Evolutionary conservation across 2,797 vertebrate species (phyloP), one percentile per base, ranked within the genome.

Genomic region (Cygnus olor): DNA sequence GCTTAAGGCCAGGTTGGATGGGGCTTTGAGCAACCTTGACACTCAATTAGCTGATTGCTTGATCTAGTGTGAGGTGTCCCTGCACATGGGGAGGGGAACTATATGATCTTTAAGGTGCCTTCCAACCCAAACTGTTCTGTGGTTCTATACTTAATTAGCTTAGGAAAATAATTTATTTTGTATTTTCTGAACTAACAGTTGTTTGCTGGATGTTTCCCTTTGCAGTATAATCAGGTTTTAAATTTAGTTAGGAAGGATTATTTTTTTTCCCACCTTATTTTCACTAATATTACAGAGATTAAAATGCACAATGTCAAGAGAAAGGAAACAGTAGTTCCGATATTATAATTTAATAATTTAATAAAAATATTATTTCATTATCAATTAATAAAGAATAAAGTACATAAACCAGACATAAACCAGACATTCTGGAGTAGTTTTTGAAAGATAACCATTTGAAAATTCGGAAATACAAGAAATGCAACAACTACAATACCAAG

Each of bases 401-500:
- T 56, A 36, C 5, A 77, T 63, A 76, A 90, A 24, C 4, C 2
- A 63, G 18, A n/a, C 5, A 77, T 63, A 74, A 90, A 24, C 3
- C 2, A 63, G 18, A 25, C 1, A 32, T 82, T 87, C 21, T 25
- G 60, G 27, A 79, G 6, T 7, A 82, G 10, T 11, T 89, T 84
- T 56, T 81, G n/a, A 40, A 56, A 57, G 18, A 4, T 19, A 79
- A 24, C 2, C 6, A 16, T 78, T 61, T 45, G 57, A 88, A 77
- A 73, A 73, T 56, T 49, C 60, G 5, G 5, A 93, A 77, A 70
- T 16, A 16, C 2, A 30, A 85, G 51, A 92, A 57, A 51, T 21
- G 8, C 3, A 71, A 6, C 10, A 79, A 15, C 11, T 36, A 44
- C 0, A 0, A 4, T 66, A 66, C 5, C 7, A 79, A 65, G 32